phyloP scores from a whole-genome alignment of 2,797 vertebrate genomes.

The Scleropages formosus region DNA sequence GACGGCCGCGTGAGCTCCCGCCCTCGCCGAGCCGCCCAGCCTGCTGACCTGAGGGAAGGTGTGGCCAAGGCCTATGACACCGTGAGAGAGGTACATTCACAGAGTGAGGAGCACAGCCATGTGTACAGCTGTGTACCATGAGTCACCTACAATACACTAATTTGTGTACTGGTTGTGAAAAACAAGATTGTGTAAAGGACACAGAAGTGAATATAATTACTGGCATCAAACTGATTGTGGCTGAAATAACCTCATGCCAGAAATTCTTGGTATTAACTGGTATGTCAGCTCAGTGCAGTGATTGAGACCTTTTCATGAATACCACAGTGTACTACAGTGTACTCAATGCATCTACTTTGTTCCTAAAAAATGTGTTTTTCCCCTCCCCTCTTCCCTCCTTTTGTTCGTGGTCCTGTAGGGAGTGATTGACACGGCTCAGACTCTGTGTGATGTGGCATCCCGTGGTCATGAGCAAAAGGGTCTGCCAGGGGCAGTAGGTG shows the following conservation, averaged over 20 bases:
- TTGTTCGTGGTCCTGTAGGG: constrained; percentile 61
- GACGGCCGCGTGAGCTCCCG: constrained; percentile 71
- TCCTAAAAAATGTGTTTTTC: background rate
- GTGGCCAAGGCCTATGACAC: constrained; percentile 91
- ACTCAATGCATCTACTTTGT: background rate
- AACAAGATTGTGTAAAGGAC: background rate
- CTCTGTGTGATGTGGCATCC: constrained; percentile 84
- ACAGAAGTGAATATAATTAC: too few relatives aligned
- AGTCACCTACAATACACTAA: too few relatives aligned
- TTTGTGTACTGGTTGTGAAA: too few relatives aligned
- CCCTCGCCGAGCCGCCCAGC: constrained; percentile 75
- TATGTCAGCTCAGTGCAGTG: background rate
- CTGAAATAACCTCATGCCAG: too few relatives aligned
- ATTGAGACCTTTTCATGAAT: background rate
- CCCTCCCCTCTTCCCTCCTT: background rate
- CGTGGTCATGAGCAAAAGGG: constrained; percentile 90
- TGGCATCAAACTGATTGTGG: too few relatives aligned
- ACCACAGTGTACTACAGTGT: too few relatives aligned
- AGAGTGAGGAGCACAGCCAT: too few relatives aligned
- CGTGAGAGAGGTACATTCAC: constrained; percentile 76
- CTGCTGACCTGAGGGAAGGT: constrained; percentile 86
- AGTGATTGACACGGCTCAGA: constrained; percentile 86
- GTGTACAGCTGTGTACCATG: too few relatives aligned
- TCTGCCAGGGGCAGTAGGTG: constrained; percentile 84
- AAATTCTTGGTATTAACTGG: too few relatives aligned